phyloP scores from a whole-genome alignment of 2,888 invertebrate genomes.

The Eulithis testata region DNA sequence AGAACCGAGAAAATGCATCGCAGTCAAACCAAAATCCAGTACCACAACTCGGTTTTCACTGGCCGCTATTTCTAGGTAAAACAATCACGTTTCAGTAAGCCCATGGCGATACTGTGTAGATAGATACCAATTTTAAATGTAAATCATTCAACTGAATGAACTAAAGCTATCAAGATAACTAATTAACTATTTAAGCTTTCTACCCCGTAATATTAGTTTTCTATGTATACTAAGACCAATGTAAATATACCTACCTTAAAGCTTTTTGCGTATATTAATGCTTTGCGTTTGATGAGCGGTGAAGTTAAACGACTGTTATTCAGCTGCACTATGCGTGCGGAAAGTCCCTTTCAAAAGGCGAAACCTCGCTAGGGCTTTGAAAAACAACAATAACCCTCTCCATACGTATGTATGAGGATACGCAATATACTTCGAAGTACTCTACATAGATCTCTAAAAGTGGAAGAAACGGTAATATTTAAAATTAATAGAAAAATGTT shows the following conservation, averaged over 20 bases:
- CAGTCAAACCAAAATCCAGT: constrained; percentile 15
- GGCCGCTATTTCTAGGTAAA: too few relatives aligned
- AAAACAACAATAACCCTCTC: constrained; percentile 80
- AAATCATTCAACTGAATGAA: too few relatives aligned
- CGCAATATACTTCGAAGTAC: constrained; percentile 79
- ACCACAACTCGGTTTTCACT: constrained; percentile 1
- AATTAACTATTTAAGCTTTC: too few relatives aligned
- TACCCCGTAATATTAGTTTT: too few relatives aligned
- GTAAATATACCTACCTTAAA: too few relatives aligned
- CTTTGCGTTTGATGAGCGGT: not conserved
- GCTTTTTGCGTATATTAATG: not conserved
- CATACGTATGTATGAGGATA: constrained; percentile 72
- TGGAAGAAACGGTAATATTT: constrained; percentile 1
- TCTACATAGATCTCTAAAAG: constrained; percentile 51
- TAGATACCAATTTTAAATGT: too few relatives aligned
- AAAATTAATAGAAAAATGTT: too few relatives aligned
- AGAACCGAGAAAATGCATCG: constrained; percentile 53
- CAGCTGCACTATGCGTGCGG: constrained; percentile 19
- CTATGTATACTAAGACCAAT: too few relatives aligned
- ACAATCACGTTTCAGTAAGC: too few relatives aligned
- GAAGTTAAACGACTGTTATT: constrained; percentile 24
- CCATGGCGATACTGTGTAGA: not conserved
- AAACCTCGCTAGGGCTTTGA: constrained; percentile 68
- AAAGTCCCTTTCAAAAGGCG: constrained; percentile 61
- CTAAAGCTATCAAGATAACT: too few relatives aligned